Evolutionary conservation across 2,113 vertebrate species (phyloP), one percentile per base, ranked within the genome.

Genomic region (Silurus meridionalis): DNA sequence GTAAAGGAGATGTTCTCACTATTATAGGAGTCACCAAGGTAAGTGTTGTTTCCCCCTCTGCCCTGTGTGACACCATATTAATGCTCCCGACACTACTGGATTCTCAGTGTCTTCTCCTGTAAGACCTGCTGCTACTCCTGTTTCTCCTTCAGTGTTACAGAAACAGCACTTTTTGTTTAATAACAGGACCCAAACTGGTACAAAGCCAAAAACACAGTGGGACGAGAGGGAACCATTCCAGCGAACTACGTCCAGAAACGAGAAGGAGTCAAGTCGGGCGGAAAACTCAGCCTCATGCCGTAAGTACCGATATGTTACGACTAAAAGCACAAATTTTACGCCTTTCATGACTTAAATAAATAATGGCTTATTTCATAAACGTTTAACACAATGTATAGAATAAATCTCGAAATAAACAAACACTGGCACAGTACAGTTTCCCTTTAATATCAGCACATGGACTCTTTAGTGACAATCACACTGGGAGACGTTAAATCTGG

Each of bases 281-380:
- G 96, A 85, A 98, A 99, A 75, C 97, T 99, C 85, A 99, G 97
- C 93, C 95, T 99, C 58, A 99, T 99, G 98, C 98, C 97, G 98
- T 99, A 94, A 97, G 98, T 98, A 91, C 55, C 80, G 7, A 25
- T 48, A 37, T 63, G 3, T 46, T 15, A 46, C 28, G 13, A 79
- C 37, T 11, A 11, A 61, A 48, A 79, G 67, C 8, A 55, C 17
- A 3, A 19, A 48, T 83, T 75, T 63, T 19, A 11, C 1, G 37
- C 37, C 37, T 37, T 37, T 37, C 37, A 37, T 37, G 37, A 37
- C 37, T 37, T 37, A 37, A 37, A 37, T 37, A 37, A 37, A 37
- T 72, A 69, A 69, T 15, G 25, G 37, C 25, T 25, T 11, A 6
- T 14, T 67, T 28, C 5, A 9, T 50, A 8, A 21, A 75, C 48